phyloP scores from a whole-genome alignment of 2,888 invertebrate genomes.

The Clostera curtula region DNA sequence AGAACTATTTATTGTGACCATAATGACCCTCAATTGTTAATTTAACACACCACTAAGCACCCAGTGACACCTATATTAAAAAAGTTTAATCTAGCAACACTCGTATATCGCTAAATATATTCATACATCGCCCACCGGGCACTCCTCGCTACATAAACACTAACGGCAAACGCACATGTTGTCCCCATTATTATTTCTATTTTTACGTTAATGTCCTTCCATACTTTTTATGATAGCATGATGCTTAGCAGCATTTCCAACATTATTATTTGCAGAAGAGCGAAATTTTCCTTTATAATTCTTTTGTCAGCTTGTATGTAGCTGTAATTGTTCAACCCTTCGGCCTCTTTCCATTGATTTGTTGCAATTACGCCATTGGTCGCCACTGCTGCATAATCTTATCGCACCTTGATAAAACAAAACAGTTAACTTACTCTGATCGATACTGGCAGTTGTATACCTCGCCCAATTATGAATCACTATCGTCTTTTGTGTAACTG shows the following conservation, averaged over 20 bases:
- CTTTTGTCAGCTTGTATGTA: too few species aligned
- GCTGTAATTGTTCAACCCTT: conserved; percentile 9
- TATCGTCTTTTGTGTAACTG: background rate
- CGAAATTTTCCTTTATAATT: too few species aligned
- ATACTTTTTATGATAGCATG: conserved; percentile 13
- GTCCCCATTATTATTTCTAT: conserved; percentile 23
- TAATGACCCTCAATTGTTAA: too few species aligned
- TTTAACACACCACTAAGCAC: too few species aligned
- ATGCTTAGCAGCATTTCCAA: too few species aligned
- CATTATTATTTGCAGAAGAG: too few species aligned
- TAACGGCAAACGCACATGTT: conserved; percentile 38
- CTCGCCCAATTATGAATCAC: conserved; percentile 24
- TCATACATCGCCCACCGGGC: conserved; percentile 46
- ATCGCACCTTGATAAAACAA: conserved; percentile 57
- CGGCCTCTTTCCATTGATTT: conserved; percentile 33
- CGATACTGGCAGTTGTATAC: conserved; percentile 35
- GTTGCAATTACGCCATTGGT: conserved; percentile 38
- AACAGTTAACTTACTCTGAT: conserved; percentile 42
- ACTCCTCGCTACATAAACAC: conserved; percentile 32
- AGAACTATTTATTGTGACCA: too few species aligned
- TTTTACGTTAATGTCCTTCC: conserved; percentile 16
- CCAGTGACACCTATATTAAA: too few species aligned
- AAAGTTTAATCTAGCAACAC: conserved; percentile 23
- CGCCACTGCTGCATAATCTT: conserved; percentile 48
- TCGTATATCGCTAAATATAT: conserved; percentile 49